Percentiles rank a stretch among this genome's conserved stretches.
Evolutionary conservation across 2,113 vertebrate genomes (phyloP).

Genomic region (Mixornis gularis): DNA sequence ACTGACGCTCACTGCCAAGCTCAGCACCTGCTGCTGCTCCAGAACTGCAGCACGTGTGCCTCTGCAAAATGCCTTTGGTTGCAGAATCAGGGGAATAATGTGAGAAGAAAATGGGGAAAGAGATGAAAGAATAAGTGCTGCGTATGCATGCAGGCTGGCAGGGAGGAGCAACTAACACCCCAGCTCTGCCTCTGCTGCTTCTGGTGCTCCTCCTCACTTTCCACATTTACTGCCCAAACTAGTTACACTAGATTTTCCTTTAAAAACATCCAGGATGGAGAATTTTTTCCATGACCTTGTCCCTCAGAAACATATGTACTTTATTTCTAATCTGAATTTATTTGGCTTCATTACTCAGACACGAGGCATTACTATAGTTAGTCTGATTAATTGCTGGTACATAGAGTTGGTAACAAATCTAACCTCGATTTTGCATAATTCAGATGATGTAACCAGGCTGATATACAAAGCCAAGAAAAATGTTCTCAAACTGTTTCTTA

Average conservation of each 20-base stretch:
- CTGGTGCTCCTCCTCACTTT: background rate
- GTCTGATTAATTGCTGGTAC: constrained; percentile 12
- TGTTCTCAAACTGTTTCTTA: background rate
- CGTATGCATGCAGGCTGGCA: background rate
- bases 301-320: background rate
- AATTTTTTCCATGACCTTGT: background rate
- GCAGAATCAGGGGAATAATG: background rate
- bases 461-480: background rate
- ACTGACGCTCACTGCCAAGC: fast-evolving
- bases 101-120: background rate
- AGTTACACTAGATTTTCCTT: background rate
- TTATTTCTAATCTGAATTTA: constrained; percentile 18
- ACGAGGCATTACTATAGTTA: background rate
- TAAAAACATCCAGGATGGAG: background rate
- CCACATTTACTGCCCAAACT: background rate
- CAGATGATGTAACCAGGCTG: background rate
- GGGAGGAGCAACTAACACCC: background rate
- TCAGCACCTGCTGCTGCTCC: background rate
- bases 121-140: background rate
- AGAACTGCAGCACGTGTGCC: background rate
- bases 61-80: background rate
- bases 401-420: background rate
- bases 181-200: background rate
- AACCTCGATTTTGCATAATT: background rate
- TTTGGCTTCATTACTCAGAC: background rate